Evolutionary conservation across 1,140 invertebrate genomes (phyloP).

Genomic region (Drosophila miranda): DNA sequence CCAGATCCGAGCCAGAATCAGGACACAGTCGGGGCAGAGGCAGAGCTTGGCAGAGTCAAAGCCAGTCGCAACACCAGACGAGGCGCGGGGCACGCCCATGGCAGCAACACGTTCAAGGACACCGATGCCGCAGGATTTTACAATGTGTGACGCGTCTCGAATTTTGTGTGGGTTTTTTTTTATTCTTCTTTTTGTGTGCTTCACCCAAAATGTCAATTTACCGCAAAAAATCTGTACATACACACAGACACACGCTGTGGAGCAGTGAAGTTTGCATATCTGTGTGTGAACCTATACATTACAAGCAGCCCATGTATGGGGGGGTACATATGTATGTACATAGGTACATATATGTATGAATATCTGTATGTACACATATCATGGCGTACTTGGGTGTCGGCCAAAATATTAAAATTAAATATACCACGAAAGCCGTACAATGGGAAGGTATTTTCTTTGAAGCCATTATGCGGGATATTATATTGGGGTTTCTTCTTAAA

Average conservation of each 20-base stretch:
- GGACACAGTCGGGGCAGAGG: slow-evolving; percentile 1
- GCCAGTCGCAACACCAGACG: background rate
- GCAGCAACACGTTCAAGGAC: slow-evolving; percentile 72
- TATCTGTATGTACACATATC: slow-evolving; percentile 25
- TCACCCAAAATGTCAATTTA: slow-evolving; percentile 65
- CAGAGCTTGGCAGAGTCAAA: no score
- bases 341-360: background rate
- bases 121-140: slow-evolving; percentile 54
- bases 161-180: slow-evolving; percentile 38
- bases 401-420: slow-evolving; percentile 52
- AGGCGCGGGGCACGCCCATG: slow-evolving; percentile 7
- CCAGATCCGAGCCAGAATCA: slow-evolving; percentile 14
- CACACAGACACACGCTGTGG: slow-evolving; percentile 12
- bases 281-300: slow-evolving; percentile 34
- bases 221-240: slow-evolving; percentile 45
- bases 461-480: slow-evolving; percentile 18
- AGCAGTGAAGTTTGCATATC: background rate
- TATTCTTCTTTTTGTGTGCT: slow-evolving; percentile 38
- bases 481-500: slow-evolving; percentile 7
- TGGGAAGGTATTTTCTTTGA: slow-evolving; percentile 42
- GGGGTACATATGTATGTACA: background rate
- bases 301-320: slow-evolving; percentile 25
- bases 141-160: slow-evolving; percentile 69
- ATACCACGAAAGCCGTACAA: slow-evolving; percentile 30
- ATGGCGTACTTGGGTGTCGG: slow-evolving; percentile 43